Conservation (phyloP, 2,797 vertebrate genomes). For the Paratrypauchen microcephalus region DNA sequence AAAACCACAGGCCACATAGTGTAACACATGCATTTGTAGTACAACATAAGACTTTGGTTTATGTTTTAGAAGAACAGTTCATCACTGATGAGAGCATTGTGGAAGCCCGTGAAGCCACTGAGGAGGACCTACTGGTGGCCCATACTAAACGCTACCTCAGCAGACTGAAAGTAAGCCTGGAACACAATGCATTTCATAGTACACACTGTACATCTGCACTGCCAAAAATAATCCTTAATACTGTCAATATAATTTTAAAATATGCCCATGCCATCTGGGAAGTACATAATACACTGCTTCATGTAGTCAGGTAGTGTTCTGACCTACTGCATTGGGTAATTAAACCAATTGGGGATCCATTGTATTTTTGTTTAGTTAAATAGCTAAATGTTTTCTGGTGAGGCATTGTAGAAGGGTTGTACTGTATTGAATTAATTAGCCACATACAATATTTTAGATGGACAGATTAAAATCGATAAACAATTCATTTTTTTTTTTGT, state of each 20-base stretch:
- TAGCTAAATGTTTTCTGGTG: no score
- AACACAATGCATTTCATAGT: not conserved
- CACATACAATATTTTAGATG: not conserved
- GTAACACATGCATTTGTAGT: not conserved
- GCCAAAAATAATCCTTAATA: not conserved
- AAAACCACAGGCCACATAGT: not conserved
- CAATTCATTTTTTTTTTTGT: no score
- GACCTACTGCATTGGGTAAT: no score
- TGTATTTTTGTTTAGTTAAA: no score
- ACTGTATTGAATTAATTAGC: not conserved
- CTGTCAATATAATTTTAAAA: no score
- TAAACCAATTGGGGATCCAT: no score
- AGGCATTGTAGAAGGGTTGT: no score
- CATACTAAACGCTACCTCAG: slow-evolving; percentile 91
- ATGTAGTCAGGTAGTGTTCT: no score
- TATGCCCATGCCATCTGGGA: no score
- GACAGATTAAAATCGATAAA: not conserved
- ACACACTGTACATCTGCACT: not conserved
- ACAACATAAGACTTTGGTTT: not conserved
- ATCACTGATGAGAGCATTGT: slow-evolving; percentile 86
- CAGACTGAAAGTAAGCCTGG: slow-evolving; percentile 83
- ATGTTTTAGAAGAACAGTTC: slow-evolving; percentile 88
- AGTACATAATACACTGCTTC: no score
- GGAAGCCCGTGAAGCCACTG: slow-evolving; percentile 86
- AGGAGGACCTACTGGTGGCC: slow-evolving; percentile 91